Evolutionary conservation across 1,140 invertebrate genomes (phyloP).

Genomic region (Cyclina sinensis): DNA sequence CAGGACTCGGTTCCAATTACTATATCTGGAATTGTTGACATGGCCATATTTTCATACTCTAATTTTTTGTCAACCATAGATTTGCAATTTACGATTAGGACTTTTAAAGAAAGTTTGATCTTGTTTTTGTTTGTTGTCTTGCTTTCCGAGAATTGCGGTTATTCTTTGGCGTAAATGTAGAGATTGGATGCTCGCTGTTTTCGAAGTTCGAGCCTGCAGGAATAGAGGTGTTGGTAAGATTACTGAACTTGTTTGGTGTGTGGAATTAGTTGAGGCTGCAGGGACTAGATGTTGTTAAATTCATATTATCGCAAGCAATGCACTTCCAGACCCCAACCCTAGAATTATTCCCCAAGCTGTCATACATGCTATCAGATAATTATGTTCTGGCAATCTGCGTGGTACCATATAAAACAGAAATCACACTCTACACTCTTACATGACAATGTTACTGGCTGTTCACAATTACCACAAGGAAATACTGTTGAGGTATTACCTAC

Average conservation of each 20-base stretch:
- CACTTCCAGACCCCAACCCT: conserved; percentile 34
- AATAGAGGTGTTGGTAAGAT: no score
- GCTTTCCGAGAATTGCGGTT: not conserved
- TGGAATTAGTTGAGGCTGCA: not conserved
- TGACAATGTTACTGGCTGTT: not conserved
- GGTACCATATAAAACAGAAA: not conserved
- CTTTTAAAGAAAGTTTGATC: not conserved
- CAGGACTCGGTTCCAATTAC: conserved; percentile 18
- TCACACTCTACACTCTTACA: not conserved
- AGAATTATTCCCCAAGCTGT: not conserved
- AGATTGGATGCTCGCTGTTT: no score
- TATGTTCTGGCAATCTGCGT: conserved; percentile 29
- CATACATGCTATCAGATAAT: conserved; percentile 9
- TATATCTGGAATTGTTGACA: conserved; percentile 9
- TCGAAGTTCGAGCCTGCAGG: not conserved
- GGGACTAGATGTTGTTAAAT: not conserved
- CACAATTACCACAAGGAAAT: conserved; percentile 4
- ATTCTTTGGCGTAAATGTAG: not conserved
- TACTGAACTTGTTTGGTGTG: not conserved
- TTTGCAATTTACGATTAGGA: no score
- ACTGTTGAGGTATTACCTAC: not conserved
- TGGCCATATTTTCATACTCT: conserved; percentile 3
- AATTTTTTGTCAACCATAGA: no score
- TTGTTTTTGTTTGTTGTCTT: not conserved
- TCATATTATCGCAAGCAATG: conserved; percentile 32